Percentiles rank a stretch among this genome's conserved stretches.
Evolutionary conservation across 2,888 invertebrate species (phyloP).

Genomic region (Dioctria rufipes): DNA sequence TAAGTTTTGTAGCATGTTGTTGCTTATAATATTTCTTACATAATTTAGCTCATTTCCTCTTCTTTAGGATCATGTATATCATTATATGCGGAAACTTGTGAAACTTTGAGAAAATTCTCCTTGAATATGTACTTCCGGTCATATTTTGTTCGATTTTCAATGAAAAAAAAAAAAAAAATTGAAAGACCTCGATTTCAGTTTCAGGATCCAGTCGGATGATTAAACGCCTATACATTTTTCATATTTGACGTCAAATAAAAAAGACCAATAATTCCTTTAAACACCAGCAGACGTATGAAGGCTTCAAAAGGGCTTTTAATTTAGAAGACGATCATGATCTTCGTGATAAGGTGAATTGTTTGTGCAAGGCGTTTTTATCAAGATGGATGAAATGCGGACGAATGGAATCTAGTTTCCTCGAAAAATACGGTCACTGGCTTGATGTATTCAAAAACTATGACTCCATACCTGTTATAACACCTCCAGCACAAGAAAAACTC

Average conservation of each 20-base stretch:
- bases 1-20: too few species aligned
- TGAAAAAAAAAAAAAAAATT: background rate
- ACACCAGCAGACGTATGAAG: too few species aligned
- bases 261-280: conserved; percentile 1
- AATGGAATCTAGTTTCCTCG: background rate
- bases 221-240: background rate
- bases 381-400: background rate
- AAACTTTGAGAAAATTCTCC: conserved; percentile 1
- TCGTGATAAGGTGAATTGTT: background rate
- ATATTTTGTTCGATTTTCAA: too few species aligned
- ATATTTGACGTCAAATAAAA: background rate
- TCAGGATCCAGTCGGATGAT: background rate
- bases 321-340: background rate
- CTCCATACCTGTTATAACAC: background rate
- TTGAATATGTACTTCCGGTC: background rate
- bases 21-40: too few species aligned
- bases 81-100: too few species aligned
- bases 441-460: background rate
- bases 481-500: background rate
- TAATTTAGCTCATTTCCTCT: too few species aligned
- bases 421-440: background rate
- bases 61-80: too few species aligned
- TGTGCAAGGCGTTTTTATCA: conserved; percentile 7
- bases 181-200: background rate
- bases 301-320: background rate